These are phyloP conservation scores for Danaus melanippus DNA, from an alignment of 1,140 invertebrate genomes.

Conservation along the genomic window DNA sequence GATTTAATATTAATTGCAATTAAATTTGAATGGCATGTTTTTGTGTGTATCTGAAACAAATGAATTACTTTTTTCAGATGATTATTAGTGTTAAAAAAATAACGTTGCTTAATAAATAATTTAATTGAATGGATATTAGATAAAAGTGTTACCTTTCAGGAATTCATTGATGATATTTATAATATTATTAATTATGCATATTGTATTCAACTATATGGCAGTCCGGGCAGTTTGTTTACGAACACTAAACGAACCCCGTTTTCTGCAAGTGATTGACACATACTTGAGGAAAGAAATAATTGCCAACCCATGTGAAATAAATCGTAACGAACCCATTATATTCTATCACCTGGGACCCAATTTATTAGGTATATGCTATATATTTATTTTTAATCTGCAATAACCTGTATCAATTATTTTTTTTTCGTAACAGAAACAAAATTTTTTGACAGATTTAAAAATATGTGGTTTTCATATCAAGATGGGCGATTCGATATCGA, in stretches of 20 bases:
- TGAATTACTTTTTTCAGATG: no score
- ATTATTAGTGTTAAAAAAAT: no score
- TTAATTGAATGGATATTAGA: no score
- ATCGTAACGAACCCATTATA: slow-evolving; percentile 63
- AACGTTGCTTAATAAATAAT: no score
- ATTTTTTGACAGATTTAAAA: slow-evolving; percentile 56
- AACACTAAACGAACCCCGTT: slow-evolving; percentile 85
- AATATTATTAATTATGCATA: slow-evolving; percentile 84
- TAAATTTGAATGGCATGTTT: no score
- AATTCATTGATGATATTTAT: slow-evolving; percentile 33
- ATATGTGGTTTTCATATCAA: slow-evolving; percentile 72
- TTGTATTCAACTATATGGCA: slow-evolving; percentile 89
- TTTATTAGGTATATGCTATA: slow-evolving; percentile 31
- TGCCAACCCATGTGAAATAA: slow-evolving; percentile 50
- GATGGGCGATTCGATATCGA: slow-evolving; percentile 68
- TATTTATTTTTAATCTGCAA: not conserved
- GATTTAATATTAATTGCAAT: no score
- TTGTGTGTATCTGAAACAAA: no score
- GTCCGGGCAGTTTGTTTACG: slow-evolving; percentile 82
- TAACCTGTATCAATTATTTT: not conserved
- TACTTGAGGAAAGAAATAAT: slow-evolving; percentile 61
- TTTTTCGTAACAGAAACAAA: no score
- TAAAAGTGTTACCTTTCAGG: slow-evolving; percentile 24
- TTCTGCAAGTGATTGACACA: slow-evolving; percentile 64
- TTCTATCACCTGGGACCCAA: slow-evolving; percentile 42